Base-by-base conservation (phyloP, 2,797 vertebrate species). In the Crypturellus tataupa region DNA sequence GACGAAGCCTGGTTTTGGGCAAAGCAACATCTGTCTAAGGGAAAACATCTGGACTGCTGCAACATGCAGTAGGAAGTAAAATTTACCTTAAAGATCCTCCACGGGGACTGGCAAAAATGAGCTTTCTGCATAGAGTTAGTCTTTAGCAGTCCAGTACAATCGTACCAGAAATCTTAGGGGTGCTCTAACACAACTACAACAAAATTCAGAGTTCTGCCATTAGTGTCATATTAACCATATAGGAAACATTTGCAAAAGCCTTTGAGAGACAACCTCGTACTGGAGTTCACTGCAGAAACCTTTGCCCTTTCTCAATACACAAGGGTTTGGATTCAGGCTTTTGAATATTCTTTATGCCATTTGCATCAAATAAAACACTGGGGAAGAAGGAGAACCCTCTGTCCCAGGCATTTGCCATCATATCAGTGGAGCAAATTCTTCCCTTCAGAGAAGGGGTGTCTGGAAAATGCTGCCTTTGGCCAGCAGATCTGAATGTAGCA, bases 1-100 rank as follows among this genome's bases (percentile, higher is more conserved):
- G 11, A 68, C 0, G 2, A 87, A 90, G 92, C 53, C 80, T 95
- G 80, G 40, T 75, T 56, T 29, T 82, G 89, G 62, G 80, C 49
- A 95, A 88, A 84, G 83, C 25, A 91, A 91, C 91, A 96, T 88
- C 89, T 94, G 94, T 62, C 70, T 73, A 83, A 93, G 71, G 64
- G 70, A 73, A 91, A 95, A 91, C 95, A 97, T 89, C 93, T 97
- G 95, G 87, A 73, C 78, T 44, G 53, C 49, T 25, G 8, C 68
- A 75, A 67, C 40, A n/a, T 71, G 77, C 78, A 77, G 25, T 10
- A n/a, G 73, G 37, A 65, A 91, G 25, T 29, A 96, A 80, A 93
- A 94, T 81, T 73, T 80, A 80, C 55, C 53, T 75, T 68, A 27
- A 92, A 44, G 13, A 53, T 77, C 84, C 85, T 93, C 80, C 47